Base-by-base conservation (phyloP, 2,113 vertebrate genomes). In the Apodemus sylvaticus region DNA sequence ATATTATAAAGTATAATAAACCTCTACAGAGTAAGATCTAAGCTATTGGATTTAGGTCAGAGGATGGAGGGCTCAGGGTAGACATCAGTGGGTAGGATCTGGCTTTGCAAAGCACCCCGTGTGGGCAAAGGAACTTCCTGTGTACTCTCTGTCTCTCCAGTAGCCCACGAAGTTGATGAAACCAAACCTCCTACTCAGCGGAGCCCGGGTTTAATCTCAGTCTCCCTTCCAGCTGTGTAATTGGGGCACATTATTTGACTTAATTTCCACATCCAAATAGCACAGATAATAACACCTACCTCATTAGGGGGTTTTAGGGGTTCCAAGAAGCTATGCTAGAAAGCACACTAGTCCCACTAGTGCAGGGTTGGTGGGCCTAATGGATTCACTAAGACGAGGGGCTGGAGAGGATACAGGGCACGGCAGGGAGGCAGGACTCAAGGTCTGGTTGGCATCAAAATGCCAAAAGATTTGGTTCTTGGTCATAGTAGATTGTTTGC, bases 261-360 rank as follows among this genome's bases (percentile, higher is more conserved):
- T 92, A 77, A 87, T 86, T 88, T 66, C 48, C 89, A 48, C n/a
- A 76, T 39, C 24, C 53, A 92, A 94, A 83, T 96, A 83, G 73
- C 3, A 82, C 68, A 45, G 19, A 24, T 12, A 73, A 79, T 14
- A 71, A 17, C 17, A 64, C 11, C 45, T 31, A 58, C 31, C 26
- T 79, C 34, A 6, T 29, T 66, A 31, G 53, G n/a, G 7, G 48
- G 81, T 2, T 86, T n/a, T 2, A 17, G 60, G 82, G 51, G 19
- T 89, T n/a, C 26, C 42, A 58, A 62, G 51, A 90, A 36, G 55
- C n/a, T 58, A 29, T 29, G 13, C 39, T n/a, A 26, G 86, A 70
- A 70, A 89, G 58, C 0, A 48, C 2, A 10, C 45, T 8, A 55
- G 19, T n/a, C 62, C 60, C 14, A 42, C 73, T 83, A 31, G 5